Evolutionary conservation across 1,140 invertebrate genomes (phyloP), one percentile per base, ranked within the genome.

Genomic region (Drosophila carrolli): DNA sequence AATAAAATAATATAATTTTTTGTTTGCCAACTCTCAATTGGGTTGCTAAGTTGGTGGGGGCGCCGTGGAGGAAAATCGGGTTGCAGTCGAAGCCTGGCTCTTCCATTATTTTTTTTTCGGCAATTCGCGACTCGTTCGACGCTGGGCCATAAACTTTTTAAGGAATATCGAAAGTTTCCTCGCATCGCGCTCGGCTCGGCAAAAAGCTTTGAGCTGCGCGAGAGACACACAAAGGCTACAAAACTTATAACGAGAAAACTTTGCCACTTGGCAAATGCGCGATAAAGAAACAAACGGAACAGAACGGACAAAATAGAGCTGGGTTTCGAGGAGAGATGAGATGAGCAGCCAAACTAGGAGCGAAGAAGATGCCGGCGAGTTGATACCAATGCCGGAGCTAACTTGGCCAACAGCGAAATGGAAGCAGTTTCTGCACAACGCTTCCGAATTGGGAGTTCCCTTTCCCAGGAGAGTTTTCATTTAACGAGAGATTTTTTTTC

Each of bases 241-340:
- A 92, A 92, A 92, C 91, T 92, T 92, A 92, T 92, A 92, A 92
- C 91, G 91, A 92, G 91, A 92, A 92, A 92, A 92, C 89, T 92
- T 92, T 92, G 79, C 75, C 88, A 91, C 91, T 92, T 91, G 90
- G 84, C 85, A 89, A 90, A 90, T 83, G 84, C 77, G 85, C 77
- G 85, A 91, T 90, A 91, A 91, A 91, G 82, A 91, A 90, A 78
- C 76, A 83, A 89, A 91, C 72, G 85, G 73, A 75, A 38, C 55
- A 48, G 55, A 47, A 50, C 56, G 11, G 60, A 23, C 57, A 43
- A 54, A 55, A 55, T 55, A 53, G 50, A 59, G 47, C 53, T 14
- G 44, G 23, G 38, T 47, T 44, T 19, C 32, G 32, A 41, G 50
- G 10, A 40, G 41, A 40, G 54, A 48, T 32, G 47, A 51, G 47